A percentile compares a stretch with the other conserved stretches of the same genome.
Evolutionary conservation across 2,888 invertebrate species (phyloP).

Genomic region (Bombylius discolor): DNA sequence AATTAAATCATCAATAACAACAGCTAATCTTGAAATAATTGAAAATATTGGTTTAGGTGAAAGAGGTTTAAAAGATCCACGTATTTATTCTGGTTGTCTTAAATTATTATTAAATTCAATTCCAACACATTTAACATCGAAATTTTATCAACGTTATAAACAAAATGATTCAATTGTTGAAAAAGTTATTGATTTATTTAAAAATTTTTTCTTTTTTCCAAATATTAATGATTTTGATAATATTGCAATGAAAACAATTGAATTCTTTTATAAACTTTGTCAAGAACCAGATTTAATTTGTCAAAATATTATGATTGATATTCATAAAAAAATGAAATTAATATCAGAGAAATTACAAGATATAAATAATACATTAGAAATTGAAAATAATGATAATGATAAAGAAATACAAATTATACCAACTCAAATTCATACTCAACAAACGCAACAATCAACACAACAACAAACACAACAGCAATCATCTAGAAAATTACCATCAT

Average conservation of each 20-base stretch:
- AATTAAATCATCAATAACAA: slow-evolving; percentile 45
- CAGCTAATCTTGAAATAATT: slow-evolving; percentile 59
- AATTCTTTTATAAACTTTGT: slow-evolving; percentile 44
- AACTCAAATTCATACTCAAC: slow-evolving; percentile 8
- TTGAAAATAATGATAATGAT: not conserved
- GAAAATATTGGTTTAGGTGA: slow-evolving; percentile 55
- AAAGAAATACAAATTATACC: slow-evolving; percentile 16
- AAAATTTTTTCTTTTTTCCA: slow-evolving; percentile 37
- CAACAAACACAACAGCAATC: not conserved
- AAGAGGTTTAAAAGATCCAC: slow-evolving; percentile 28
- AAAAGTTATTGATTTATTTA: slow-evolving; percentile 34
- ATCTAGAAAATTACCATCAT: slow-evolving; percentile 22
- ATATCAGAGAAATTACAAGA: slow-evolving; percentile 28
- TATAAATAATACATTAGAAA: slow-evolving; percentile 9
- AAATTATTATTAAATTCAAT: slow-evolving; percentile 30
- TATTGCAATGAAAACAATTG: slow-evolving; percentile 41
- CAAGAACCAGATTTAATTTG: slow-evolving; percentile 44
- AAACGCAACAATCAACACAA: not conserved
- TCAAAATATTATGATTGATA: slow-evolving; percentile 39
- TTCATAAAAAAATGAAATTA: slow-evolving; percentile 39
- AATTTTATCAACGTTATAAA: slow-evolving; percentile 31
- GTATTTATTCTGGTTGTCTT: slow-evolving; percentile 28
- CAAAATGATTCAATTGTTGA: slow-evolving; percentile 24
- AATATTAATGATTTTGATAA: slow-evolving; percentile 40
- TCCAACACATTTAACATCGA: slow-evolving; percentile 24